These are phyloP conservation scores for Styela clava DNA, from an alignment of 23 tunicate species.

Conservation along the genomic window DNA sequence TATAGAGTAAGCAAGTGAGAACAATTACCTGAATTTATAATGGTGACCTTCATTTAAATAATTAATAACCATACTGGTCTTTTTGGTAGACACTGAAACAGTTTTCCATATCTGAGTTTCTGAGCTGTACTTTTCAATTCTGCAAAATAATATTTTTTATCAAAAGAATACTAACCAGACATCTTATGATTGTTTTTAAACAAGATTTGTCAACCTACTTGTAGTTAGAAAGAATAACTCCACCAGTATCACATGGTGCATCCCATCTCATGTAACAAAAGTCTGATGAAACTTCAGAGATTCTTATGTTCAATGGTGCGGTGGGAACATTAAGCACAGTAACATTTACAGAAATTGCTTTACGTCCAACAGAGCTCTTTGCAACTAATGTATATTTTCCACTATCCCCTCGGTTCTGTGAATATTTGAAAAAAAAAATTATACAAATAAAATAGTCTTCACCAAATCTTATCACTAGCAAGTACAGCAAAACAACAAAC, in stretches of 20 bases:
- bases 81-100: slow-evolving; percentile 71
- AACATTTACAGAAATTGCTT: slow-evolving; percentile 16
- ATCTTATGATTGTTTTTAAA: no score
- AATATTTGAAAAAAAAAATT: background rate
- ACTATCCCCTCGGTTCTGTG: slow-evolving; percentile 24
- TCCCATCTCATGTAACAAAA: slow-evolving; percentile 87
- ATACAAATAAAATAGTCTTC: background rate
- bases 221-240: slow-evolving; percentile 83
- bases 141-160: background rate
- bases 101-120: slow-evolving; percentile 85
- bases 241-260: slow-evolving; percentile 91
- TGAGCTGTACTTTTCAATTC: slow-evolving; percentile 72
- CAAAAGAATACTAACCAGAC: no score
- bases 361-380: slow-evolving; percentile 32
- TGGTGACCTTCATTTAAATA: slow-evolving; percentile 75
- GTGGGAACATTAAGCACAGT: slow-evolving; percentile 72
- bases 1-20: background rate
- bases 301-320: slow-evolving; percentile 54
- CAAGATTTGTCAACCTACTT: slow-evolving; percentile 15
- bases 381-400: slow-evolving; percentile 26
- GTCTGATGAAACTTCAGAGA: slow-evolving; percentile 74
- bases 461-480: background rate
- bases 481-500: no score
- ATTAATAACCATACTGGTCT: slow-evolving; percentile 78
- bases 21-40: slow-evolving; percentile 47